Evolutionary conservation across 1,140 invertebrate genomes (phyloP).

Genomic region (Stenopsyche tienmushanensis): DNA sequence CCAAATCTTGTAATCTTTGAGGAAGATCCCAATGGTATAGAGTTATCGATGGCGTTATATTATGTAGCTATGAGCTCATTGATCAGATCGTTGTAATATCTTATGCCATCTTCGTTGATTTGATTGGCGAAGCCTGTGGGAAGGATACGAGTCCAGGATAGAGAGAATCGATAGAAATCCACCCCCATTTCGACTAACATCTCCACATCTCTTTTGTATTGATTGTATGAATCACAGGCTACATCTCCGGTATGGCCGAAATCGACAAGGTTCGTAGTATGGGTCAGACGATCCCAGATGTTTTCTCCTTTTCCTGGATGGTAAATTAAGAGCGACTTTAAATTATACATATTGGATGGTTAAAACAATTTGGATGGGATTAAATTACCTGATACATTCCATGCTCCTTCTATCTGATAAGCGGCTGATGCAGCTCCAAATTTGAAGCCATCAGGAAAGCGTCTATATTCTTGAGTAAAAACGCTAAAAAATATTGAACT

Average conservation of each 20-base stretch:
- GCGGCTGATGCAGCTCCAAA: slow-evolving; percentile 60
- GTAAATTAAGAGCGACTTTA: too few relatives aligned
- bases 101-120: slow-evolving; percentile 55
- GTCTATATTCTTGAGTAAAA: slow-evolving; percentile 34
- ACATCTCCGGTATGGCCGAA: slow-evolving; percentile 59
- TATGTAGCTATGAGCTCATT: slow-evolving; percentile 54
- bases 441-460: slow-evolving; percentile 59
- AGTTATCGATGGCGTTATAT: slow-evolving; percentile 58
- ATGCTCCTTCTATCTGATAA: slow-evolving; percentile 64
- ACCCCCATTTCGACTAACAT: slow-evolving; percentile 55
- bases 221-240: slow-evolving; percentile 63
- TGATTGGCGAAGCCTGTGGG: slow-evolving; percentile 54
- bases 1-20: slow-evolving; percentile 48
- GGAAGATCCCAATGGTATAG: slow-evolving; percentile 51
- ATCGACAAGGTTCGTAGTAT: slow-evolving; percentile 48
- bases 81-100: slow-evolving; percentile 63
- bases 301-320: slow-evolving; percentile 53
- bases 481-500: slow-evolving; percentile 31
- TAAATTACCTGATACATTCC: slow-evolving; percentile 60
- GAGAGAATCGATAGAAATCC: slow-evolving; percentile 61
- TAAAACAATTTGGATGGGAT: not conserved
- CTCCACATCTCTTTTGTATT: slow-evolving; percentile 56
- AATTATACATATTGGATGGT: too few relatives aligned
- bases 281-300: slow-evolving; percentile 54
- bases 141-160: slow-evolving; percentile 63